These are phyloP conservation scores for Caenorhabditis angaria DNA, from an alignment of 2,888 invertebrate species.

Conservation along the genomic window DNA sequence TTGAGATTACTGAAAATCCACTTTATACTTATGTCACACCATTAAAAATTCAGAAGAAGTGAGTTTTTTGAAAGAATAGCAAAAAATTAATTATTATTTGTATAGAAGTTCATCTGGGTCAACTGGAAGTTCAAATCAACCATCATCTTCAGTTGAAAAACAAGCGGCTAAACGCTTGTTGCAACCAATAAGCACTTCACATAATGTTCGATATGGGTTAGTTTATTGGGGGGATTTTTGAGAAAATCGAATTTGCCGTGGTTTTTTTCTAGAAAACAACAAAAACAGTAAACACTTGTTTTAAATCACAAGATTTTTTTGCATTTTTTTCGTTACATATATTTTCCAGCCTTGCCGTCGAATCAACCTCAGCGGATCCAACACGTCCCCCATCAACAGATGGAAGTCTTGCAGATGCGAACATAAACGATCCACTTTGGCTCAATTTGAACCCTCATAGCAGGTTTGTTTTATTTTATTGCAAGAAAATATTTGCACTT, in stretches of 20 bases:
- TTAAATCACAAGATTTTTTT: too few relatives aligned
- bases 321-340: conserved; percentile 12
- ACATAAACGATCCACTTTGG: conserved; percentile 41
- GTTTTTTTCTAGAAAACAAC: too few relatives aligned
- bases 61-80: neutral
- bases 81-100: neutral
- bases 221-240: too few relatives aligned
- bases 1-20: conserved; percentile 41
- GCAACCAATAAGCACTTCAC: conserved; percentile 49
- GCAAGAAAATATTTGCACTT: neutral
- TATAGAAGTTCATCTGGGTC: conserved; percentile 35
- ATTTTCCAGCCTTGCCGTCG: conserved; percentile 17
- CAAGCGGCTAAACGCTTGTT: conserved; percentile 43
- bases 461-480: conserved; percentile 27
- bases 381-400: conserved; percentile 56
- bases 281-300: too few relatives aligned
- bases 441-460: conserved; percentile 49
- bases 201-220: conserved; percentile 50
- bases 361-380: conserved; percentile 45
- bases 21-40: conserved; percentile 35
- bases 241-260: neutral
- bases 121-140: conserved; percentile 27
- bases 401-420: conserved; percentile 46
- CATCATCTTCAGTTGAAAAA: conserved; percentile 45
- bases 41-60: conserved; percentile 32